Conservation (phyloP, 2,113 vertebrate genomes). For the Neolamprologus caudopunctatus region DNA sequence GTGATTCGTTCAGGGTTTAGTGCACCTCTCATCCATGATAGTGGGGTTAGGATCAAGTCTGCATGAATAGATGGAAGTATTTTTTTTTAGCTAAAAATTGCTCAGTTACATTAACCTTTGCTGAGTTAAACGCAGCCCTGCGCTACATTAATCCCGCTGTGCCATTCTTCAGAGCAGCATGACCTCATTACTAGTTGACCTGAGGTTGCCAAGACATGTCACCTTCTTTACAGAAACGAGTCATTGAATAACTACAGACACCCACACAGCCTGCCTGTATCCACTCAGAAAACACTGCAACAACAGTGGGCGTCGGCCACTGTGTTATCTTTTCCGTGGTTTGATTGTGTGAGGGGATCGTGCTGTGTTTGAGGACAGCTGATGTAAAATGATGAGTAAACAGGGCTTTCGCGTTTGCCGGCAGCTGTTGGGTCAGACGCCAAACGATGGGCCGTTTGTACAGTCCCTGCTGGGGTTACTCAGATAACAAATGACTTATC, state of each 20-base stretch:
- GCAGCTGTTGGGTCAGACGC: constrained; percentile 27
- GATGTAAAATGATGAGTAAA: constrained; percentile 49
- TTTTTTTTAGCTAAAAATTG: not conserved
- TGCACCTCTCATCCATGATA: accelerated
- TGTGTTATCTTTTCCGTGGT: not conserved
- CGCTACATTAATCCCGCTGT: not conserved
- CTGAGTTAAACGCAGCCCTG: not conserved
- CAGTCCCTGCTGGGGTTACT: not conserved
- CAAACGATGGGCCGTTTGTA: constrained; percentile 40
- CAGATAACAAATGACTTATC: constrained; percentile 28
- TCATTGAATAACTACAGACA: not conserved
- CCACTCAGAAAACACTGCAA: not conserved
- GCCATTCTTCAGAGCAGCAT: not conserved
- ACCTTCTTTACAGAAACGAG: not conserved
- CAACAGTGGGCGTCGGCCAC: not conserved
- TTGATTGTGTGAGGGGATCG: not conserved
- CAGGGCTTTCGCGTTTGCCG: not conserved
- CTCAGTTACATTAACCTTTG: not conserved
- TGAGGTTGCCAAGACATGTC: constrained; percentile 33
- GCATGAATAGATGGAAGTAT: not conserved
- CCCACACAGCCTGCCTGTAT: not conserved
- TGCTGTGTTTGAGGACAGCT: constrained; percentile 44
- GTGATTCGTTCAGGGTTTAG: not conserved
- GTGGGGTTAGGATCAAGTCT: not conserved
- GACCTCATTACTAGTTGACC: constrained; percentile 10